These are phyloP conservation scores for Globodera rostochiensis DNA, from an alignment of 1,140 invertebrate genomes.

Conservation along the genomic window DNA sequence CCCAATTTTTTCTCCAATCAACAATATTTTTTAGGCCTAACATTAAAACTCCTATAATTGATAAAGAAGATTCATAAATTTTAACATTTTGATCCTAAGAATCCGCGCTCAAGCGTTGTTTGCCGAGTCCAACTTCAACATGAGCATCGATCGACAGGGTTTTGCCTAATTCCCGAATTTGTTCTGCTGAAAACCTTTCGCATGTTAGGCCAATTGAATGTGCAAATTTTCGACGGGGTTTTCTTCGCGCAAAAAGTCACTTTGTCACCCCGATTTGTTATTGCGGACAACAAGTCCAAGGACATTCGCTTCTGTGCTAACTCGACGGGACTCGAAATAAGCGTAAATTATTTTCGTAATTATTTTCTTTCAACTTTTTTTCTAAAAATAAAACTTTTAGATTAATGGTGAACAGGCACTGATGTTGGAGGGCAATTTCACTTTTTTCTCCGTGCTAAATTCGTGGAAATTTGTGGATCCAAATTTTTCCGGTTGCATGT, in stretches of 20 bases:
- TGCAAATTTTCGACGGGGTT: conserved; percentile 62
- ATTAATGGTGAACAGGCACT: conserved; percentile 54
- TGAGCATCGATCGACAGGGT: conserved; percentile 51
- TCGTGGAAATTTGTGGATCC: conserved; percentile 55
- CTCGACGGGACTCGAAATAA: conserved; percentile 35
- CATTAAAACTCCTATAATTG: too few relatives aligned
- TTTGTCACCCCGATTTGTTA: conserved; percentile 33
- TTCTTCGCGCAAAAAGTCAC: conserved; percentile 58
- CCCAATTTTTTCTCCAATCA: too few relatives aligned
- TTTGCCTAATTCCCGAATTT: neutral
- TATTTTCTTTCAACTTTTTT: conserved; percentile 11
- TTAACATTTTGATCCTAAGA: neutral
- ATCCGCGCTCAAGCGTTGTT: conserved; percentile 57
- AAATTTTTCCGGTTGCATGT: conserved; percentile 18
- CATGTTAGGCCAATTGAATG: conserved; percentile 51
- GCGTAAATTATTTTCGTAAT: conserved; percentile 24
- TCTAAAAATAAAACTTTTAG: conserved; percentile 12
- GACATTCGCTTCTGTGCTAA: conserved; percentile 61
- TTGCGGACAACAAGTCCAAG: conserved; percentile 56
- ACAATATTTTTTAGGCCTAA: too few relatives aligned
- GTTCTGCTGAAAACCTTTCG: neutral
- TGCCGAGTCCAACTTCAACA: conserved; percentile 61
- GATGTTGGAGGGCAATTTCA: conserved; percentile 59
- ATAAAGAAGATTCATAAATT: too few relatives aligned
- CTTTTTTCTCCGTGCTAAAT: conserved; percentile 56